These are phyloP conservation scores for Reinhardtius hippoglossoides DNA, from an alignment of 2,113 vertebrate species.

Conservation along the genomic window DNA sequence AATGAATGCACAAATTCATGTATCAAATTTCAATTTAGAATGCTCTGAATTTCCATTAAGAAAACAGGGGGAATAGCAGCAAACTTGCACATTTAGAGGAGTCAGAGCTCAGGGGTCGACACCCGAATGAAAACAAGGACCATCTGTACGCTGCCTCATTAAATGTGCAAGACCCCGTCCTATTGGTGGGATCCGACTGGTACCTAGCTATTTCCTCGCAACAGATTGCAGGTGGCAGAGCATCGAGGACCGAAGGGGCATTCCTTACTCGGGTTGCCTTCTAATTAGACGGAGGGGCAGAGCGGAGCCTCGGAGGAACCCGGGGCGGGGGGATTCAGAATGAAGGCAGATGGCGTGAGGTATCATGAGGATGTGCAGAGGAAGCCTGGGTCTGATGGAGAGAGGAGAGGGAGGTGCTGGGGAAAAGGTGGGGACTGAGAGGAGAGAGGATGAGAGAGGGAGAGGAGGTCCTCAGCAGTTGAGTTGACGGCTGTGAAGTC, in stretches of 20 bases:
- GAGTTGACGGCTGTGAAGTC: conserved; percentile 19
- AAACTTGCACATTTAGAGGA: conserved; percentile 13
- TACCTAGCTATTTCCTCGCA: conserved; percentile 42
- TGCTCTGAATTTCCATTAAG: background rate
- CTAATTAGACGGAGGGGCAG: conserved; percentile 60
- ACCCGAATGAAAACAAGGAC: conserved; percentile 39
- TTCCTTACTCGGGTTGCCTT: conserved; percentile 60
- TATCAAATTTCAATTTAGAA: background rate
- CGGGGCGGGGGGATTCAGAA: conserved; percentile 44
- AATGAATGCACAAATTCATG: background rate
- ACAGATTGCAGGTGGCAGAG: conserved; percentile 69
- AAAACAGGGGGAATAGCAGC: background rate
- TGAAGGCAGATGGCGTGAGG: conserved; percentile 56
- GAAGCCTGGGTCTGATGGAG: conserved; percentile 9
- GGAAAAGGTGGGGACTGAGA: conserved; percentile 55
- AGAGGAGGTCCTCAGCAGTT: conserved; percentile 24
- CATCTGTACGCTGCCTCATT: conserved; percentile 65
- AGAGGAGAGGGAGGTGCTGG: conserved; percentile 47
- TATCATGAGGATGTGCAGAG: conserved; percentile 18
- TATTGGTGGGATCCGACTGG: conserved; percentile 30
- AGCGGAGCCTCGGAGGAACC: conserved; percentile 27
- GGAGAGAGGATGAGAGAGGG: conserved; percentile 34
- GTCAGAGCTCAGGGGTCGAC: conserved; percentile 18
- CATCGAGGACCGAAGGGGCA: conserved; percentile 45
- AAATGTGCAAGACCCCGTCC: conserved; percentile 57